phyloP scores from a whole-genome alignment of 1,140 invertebrate genomes.

The Melanaphis sacchari region DNA sequence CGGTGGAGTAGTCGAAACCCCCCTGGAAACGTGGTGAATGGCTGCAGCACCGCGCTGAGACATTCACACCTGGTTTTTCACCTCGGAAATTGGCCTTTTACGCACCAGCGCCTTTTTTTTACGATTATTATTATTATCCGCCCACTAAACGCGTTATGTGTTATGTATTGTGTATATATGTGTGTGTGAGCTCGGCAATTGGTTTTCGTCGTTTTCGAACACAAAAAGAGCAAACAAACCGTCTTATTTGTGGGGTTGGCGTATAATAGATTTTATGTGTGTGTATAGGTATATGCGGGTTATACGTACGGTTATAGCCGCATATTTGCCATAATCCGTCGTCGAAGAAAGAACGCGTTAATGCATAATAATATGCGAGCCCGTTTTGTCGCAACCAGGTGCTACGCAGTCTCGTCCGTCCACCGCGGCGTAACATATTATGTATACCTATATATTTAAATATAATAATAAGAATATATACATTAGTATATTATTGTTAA shows the following conservation, averaged over 20 bases:
- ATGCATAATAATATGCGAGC: background rate
- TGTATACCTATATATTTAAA: background rate
- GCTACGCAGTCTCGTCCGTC: background rate
- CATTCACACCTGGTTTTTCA: constrained; percentile 53
- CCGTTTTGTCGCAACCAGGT: constrained; percentile 21
- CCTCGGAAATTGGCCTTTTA: constrained; percentile 49
- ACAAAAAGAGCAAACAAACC: constrained; percentile 51
- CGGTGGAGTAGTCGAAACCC: no score
- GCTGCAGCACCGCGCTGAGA: background rate
- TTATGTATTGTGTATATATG: background rate
- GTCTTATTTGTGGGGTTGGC: background rate
- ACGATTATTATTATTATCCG: constrained; percentile 39
- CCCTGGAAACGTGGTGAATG: constrained; percentile 9
- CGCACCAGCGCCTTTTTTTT: constrained; percentile 53
- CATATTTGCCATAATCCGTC: constrained; percentile 20
- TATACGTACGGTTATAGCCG: background rate
- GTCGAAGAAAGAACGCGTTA: background rate
- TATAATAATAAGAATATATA: constrained; percentile 15
- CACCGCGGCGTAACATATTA: background rate
- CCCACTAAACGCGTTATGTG: constrained; percentile 35
- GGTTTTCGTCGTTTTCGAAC: constrained; percentile 50
- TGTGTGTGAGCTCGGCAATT: constrained; percentile 1
- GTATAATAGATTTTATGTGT: background rate
- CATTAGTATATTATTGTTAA: background rate
- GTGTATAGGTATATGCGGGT: background rate